phyloP scores from a whole-genome alignment of 2,797 vertebrate genomes.

The Pseudomugil gertrudae region DNA sequence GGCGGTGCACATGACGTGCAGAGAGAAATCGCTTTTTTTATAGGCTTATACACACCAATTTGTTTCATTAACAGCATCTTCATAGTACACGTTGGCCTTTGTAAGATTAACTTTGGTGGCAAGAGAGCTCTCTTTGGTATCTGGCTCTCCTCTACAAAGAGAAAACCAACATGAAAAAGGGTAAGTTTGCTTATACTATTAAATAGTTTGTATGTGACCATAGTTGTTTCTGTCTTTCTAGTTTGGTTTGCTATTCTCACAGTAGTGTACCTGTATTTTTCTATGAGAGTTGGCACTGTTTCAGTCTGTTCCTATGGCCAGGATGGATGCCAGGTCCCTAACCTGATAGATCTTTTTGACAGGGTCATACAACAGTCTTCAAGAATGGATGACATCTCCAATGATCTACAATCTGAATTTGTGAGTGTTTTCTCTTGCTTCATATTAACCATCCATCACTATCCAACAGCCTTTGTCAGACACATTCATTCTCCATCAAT shows the following conservation, averaged over 20 bases:
- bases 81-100: constrained; percentile 1
- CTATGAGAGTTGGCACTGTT: constrained; percentile 3
- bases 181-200: constrained; percentile 18
- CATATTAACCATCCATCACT: constrained; percentile 43
- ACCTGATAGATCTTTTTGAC: constrained; percentile 74
- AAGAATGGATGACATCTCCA: constrained; percentile 76
- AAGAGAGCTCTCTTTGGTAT: constrained; percentile 7
- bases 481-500: constrained; percentile 37
- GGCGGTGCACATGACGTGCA: constrained; percentile 32
- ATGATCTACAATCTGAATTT: constrained; percentile 71
- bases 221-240: constrained; percentile 2
- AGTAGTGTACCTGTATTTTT: constrained; percentile 51
- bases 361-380: constrained; percentile 76
- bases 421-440: constrained; percentile 48
- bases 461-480: constrained; percentile 26
- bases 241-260: constrained; percentile 41
- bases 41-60: constrained; percentile 11
- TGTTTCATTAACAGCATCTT: constrained; percentile 17
- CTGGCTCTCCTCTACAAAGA: constrained; percentile 8
- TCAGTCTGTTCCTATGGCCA: constrained; percentile 46
- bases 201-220: neutral
- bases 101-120: constrained; percentile 5
- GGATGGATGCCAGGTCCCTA: constrained; percentile 48
- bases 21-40: constrained; percentile 8
- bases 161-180: constrained; percentile 46